Evolutionary conservation across 2,113 vertebrate genomes (phyloP).

Genomic region (Callipepla squamata): DNA sequence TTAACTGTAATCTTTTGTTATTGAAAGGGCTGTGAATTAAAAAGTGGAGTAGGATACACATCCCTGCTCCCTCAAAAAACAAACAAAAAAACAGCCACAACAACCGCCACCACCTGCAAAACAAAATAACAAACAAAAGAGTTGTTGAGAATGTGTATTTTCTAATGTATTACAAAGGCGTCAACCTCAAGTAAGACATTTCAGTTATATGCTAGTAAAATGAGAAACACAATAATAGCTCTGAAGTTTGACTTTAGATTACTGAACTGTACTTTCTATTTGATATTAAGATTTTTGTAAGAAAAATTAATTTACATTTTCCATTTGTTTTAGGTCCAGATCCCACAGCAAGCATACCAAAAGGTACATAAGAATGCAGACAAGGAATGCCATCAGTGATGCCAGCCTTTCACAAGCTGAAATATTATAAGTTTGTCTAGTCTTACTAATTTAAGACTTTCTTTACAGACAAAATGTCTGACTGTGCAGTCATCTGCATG

Average conservation of each 20-base stretch:
- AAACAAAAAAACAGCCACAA: neutral
- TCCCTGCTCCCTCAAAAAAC: neutral
- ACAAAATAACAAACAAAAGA: neutral
- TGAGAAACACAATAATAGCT: neutral
- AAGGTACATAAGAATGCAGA: constrained; percentile 71
- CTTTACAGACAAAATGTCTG: neutral
- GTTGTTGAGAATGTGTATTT: neutral
- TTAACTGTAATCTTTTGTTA: neutral
- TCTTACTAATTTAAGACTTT: neutral
- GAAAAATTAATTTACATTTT: constrained; percentile 38
- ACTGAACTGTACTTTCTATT: neutral
- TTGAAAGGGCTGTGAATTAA: neutral
- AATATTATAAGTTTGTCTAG: neutral
- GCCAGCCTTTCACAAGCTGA: constrained; percentile 9
- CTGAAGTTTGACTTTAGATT: neutral
- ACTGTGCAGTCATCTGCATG: neutral
- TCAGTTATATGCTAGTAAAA: neutral
- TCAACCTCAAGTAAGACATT: neutral
- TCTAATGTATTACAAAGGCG: neutral
- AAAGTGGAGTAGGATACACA: neutral
- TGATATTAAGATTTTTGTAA: neutral
- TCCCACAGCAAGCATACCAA: constrained; percentile 85
- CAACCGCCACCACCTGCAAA: neutral
- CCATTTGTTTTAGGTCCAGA: constrained; percentile 77
- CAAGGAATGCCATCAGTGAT: neutral